Evolutionary conservation across 23 tunicate genomes (phyloP).

Genomic region (Oikopleura dioica): DNA sequence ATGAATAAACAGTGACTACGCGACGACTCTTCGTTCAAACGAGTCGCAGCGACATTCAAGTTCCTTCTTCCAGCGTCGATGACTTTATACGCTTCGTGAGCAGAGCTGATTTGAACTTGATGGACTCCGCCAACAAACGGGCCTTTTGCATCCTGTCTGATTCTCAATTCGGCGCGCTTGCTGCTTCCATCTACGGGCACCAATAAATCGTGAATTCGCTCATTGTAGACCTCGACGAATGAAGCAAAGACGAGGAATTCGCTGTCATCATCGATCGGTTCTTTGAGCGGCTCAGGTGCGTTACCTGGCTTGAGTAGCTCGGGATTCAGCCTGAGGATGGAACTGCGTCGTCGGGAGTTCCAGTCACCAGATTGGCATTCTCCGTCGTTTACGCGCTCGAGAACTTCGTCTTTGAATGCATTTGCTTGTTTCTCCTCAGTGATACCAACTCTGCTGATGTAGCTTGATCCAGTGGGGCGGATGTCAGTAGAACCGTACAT

Average conservation of each 20-base stretch:
- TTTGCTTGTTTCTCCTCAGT: too few relatives aligned
- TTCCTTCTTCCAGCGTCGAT: background rate
- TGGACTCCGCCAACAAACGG: background rate
- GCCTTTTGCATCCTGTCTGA: conserved; percentile 14
- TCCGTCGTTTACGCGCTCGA: background rate
- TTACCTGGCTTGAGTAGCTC: background rate
- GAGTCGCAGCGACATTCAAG: background rate
- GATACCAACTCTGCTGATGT: background rate
- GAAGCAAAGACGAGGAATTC: background rate
- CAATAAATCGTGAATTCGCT: background rate
- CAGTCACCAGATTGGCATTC: conserved; percentile 8
- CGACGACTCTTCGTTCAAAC: background rate
- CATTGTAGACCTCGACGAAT: conserved; percentile 10
- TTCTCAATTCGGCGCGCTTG: background rate
- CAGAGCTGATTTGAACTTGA: background rate
- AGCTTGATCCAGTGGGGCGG: background rate
- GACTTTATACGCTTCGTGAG: conserved; percentile 1
- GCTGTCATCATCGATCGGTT: background rate
- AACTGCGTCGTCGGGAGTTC: background rate
- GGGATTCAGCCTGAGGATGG: background rate
- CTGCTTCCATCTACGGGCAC: background rate
- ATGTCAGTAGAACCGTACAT: background rate
- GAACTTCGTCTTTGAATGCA: background rate
- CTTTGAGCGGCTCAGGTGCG: background rate
- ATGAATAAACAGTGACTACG: background rate